Percentiles rank a stretch among this genome's conserved stretches.
Evolutionary conservation across 2,113 vertebrate genomes (phyloP).

Genomic region (Cyanoramphus novaezelandiae): DNA sequence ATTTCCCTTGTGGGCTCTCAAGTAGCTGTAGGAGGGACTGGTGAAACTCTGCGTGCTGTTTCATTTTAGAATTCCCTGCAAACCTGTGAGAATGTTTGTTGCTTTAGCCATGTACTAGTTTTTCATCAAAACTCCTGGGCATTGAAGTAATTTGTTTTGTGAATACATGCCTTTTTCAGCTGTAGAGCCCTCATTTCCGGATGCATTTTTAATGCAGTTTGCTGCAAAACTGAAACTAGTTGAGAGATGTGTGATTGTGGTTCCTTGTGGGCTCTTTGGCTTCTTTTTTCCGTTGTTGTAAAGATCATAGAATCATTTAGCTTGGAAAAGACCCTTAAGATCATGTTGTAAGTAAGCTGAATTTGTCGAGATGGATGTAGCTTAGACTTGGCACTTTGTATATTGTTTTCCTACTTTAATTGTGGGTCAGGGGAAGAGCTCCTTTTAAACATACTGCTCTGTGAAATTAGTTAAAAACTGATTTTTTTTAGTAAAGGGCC

Average conservation of each 20-base stretch:
- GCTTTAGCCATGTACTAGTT: background rate
- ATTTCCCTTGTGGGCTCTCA: background rate
- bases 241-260: background rate
- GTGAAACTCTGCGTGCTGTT: background rate
- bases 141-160: background rate
- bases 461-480: background rate
- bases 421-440: background rate
- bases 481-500: background rate
- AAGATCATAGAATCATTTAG: background rate
- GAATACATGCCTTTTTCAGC: background rate
- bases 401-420: background rate
- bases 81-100: background rate
- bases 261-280: background rate
- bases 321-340: background rate
- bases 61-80: background rate
- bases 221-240: background rate
- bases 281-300: background rate
- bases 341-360: background rate
- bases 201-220: background rate
- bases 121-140: background rate
- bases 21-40: background rate
- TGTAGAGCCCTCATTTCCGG: background rate
- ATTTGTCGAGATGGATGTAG: background rate
- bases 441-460: rapidly evolving
- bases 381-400: background rate